phyloP scores from a whole-genome alignment of 2,888 invertebrate species.

The Disparrhopalites patrizii region DNA sequence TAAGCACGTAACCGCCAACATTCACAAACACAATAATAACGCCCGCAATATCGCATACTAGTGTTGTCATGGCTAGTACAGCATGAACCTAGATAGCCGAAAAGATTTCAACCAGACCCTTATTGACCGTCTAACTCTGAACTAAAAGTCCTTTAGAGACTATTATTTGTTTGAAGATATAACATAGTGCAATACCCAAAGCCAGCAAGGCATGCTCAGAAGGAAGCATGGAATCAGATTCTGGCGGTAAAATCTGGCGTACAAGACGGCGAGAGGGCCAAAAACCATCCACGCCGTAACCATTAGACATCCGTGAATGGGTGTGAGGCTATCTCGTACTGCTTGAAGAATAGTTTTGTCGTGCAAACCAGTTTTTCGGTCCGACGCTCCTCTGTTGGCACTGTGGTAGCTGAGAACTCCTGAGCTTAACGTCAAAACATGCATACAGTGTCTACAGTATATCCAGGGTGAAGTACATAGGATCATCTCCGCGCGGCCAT shows the following conservation, averaged over 20 bases:
- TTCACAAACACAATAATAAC: neutral
- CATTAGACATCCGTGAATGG: neutral
- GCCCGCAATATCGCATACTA: neutral
- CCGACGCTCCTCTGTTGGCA: too few relatives aligned
- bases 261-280: neutral
- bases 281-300: neutral
- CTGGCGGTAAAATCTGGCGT: neutral
- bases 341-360: too few relatives aligned
- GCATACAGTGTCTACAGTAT: too few relatives aligned
- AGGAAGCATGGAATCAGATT: neutral
- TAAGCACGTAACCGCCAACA: neutral
- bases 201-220: neutral
- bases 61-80: neutral
- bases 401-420: too few relatives aligned
- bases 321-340: too few relatives aligned
- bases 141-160: neutral
- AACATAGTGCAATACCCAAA: neutral
- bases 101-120: neutral
- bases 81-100: neutral
- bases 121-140: neutral
- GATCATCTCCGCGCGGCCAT: too few relatives aligned
- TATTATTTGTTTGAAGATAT: neutral
- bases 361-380: too few relatives aligned
- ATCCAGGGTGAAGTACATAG: too few relatives aligned
- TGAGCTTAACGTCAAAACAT: too few relatives aligned